Evolutionary conservation across 2,113 vertebrate species (phyloP), one percentile per base, ranked within the genome.

Genomic region (Lampris megalopsis): DNA sequence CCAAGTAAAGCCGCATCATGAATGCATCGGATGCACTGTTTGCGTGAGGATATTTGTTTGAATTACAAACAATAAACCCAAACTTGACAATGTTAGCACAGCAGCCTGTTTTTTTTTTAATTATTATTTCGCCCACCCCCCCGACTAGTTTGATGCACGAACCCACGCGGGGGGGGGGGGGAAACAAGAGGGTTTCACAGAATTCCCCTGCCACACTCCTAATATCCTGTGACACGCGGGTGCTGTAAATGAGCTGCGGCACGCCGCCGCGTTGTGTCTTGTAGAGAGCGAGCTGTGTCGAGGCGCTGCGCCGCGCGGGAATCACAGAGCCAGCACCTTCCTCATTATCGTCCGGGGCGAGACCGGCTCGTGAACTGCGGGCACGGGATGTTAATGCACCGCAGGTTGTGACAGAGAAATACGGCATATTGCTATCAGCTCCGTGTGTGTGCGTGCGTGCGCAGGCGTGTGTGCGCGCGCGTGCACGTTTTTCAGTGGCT

Each of bases 241-340:
- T 58, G 8, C 75, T 47, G 62, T 64, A 63, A 82, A 79, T 35
- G 72, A 79, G 75, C 68, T 73, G 59, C 35, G 81, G 72, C 68
- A 66, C 71, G 45, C 73, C 54, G 41, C 13, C 11, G 60, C 59
- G 0, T 80, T 6, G n/a, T 56, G 45, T 67, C 63, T 74, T 70
- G 70, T 69, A 80, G 57, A 77, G 67, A 77, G 67, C 7, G n/a
- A 4, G 47, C 48, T 6, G 54, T 61, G 79, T 75, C 66, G 77
- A 82, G 67, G 54, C 64, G 77, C 77, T 70, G 68, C 63, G 81
- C 53, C 62, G 68, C 57, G 56, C 63, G 57, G 71, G 69, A 74
- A 63, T 80, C 79, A 64, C 2, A 41, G 59, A 63, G 48, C 42
- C 65, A 1, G 37, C 71, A 57, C 71, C 77, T 76, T 35, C 10